A percentile compares a stretch with the other conserved stretches of the same genome.
Conservation (phyloP, 2,888 invertebrate genomes). For the Dusona sp. region DNA sequence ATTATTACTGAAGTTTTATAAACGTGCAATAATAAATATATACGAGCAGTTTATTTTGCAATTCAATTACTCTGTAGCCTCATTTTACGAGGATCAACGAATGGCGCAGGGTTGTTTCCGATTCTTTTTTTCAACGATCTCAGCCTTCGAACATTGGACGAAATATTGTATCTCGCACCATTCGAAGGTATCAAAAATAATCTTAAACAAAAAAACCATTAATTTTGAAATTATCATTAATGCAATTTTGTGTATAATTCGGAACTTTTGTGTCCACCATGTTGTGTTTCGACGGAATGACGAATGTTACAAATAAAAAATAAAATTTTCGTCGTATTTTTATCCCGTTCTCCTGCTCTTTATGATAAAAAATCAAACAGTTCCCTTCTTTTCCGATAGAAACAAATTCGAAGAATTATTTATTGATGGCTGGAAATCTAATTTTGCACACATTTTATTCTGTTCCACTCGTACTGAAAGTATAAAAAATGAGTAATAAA, state of each 20-base stretch:
- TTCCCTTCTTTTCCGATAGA: not conserved
- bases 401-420: not conserved
- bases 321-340: not conserved
- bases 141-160: not conserved
- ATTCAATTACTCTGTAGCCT: not conserved
- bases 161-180: not conserved
- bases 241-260: not conserved
- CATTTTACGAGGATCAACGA: not conserved
- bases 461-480: not conserved
- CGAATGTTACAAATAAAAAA: not conserved
- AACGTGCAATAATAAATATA: not conserved
- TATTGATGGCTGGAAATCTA: no score
- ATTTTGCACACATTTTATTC: not conserved
- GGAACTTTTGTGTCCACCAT: not conserved
- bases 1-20: not conserved
- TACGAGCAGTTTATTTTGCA: not conserved
- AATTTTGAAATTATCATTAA: not conserved
- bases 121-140: slow-evolving; percentile 2
- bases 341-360: not conserved
- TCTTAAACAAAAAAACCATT: not conserved
- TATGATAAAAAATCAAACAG: not conserved
- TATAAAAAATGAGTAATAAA: not conserved
- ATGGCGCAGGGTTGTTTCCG: not conserved
- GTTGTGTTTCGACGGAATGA: not conserved
- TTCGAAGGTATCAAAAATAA: slow-evolving; percentile 4